These are phyloP conservation scores for Drosophila repletoides DNA, from an alignment of 1,140 invertebrate species.

Conservation along the genomic window DNA sequence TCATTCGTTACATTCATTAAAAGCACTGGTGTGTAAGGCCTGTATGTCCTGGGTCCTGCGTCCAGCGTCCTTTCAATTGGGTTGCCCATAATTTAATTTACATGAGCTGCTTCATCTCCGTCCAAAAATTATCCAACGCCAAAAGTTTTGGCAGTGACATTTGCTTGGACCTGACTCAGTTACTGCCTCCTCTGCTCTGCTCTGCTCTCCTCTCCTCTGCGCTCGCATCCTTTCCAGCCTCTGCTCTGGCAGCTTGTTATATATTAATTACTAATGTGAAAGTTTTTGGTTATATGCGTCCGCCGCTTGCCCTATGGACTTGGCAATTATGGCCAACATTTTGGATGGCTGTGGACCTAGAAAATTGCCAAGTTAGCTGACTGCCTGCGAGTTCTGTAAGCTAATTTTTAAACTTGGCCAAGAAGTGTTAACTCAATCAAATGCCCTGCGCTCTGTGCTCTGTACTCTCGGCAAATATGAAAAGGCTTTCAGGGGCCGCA, in stretches of 20 bases:
- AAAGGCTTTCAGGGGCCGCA: not conserved
- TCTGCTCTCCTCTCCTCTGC: not conserved
- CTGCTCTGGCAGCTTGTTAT: constrained; percentile 10
- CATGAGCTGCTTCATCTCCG: constrained; percentile 44
- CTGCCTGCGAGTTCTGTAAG: constrained; percentile 8
- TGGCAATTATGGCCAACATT: constrained; percentile 57
- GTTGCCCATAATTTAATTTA: constrained; percentile 65
- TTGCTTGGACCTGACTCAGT: constrained; percentile 1
- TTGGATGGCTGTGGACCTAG: constrained; percentile 13
- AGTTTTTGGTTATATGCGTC: constrained; percentile 46
- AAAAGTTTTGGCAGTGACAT: constrained; percentile 58
- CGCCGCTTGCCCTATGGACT: not conserved
- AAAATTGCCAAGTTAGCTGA: not conserved
- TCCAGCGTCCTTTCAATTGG: not conserved
- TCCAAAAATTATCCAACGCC: constrained; percentile 47
- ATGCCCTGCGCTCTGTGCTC: no score
- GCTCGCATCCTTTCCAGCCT: constrained; percentile 1
- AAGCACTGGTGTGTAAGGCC: constrained; percentile 25
- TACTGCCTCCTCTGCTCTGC: not conserved
- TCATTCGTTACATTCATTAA: constrained; percentile 40
- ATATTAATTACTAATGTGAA: constrained; percentile 77
- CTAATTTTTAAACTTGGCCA: constrained; percentile 65
- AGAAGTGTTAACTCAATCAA: constrained; percentile 75
- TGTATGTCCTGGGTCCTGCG: constrained; percentile 12
- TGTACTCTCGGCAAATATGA: constrained; percentile 1